phyloP scores from a whole-genome alignment of 2,797 vertebrate genomes.

The Enteromius unitaeniatus region DNA sequence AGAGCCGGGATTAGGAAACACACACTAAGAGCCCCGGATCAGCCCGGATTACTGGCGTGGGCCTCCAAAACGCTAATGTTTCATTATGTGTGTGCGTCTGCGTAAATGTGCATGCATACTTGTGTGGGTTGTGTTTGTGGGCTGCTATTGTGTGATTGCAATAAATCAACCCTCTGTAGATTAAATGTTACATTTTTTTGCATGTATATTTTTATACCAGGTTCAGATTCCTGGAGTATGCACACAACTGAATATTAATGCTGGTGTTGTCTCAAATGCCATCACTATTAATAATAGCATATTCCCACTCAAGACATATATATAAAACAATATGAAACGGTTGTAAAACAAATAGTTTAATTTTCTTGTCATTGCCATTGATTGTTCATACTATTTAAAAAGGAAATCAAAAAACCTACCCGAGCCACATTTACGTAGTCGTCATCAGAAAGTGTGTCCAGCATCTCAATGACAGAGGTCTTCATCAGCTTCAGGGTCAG shows the following conservation, averaged over 20 bases:
- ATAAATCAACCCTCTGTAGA: constrained; percentile 17
- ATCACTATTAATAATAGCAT: not conserved
- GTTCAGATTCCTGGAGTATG: not conserved
- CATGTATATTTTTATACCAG: not conserved
- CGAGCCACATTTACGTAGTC: constrained; percentile 97
- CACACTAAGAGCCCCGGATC: constrained; percentile 78
- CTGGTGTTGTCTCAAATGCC: not conserved
- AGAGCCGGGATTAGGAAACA: constrained; percentile 74
- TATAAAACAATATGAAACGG: no score
- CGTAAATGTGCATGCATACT: constrained; percentile 53
- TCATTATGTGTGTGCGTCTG: constrained; percentile 56
- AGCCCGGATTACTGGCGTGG: constrained; percentile 76
- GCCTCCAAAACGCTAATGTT: constrained; percentile 69
- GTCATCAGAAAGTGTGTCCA: constrained; percentile 95
- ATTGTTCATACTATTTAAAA: no score
- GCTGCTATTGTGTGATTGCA: not conserved
- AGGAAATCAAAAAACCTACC: constrained; percentile 54
- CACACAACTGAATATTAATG: not conserved
- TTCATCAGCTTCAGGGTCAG: constrained; percentile 99
- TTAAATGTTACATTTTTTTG: not conserved
- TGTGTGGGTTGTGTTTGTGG: constrained; percentile 23
- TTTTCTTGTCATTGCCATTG: no score
- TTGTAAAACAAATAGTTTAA: no score
- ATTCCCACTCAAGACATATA: not conserved
- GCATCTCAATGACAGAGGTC: constrained; percentile 93